A percentile compares a stretch with the other conserved stretches of the same genome.
These are phyloP conservation scores for Melanotaenia pygmaea DNA, from an alignment of 2,797 vertebrate species.

Conservation along the genomic window DNA sequence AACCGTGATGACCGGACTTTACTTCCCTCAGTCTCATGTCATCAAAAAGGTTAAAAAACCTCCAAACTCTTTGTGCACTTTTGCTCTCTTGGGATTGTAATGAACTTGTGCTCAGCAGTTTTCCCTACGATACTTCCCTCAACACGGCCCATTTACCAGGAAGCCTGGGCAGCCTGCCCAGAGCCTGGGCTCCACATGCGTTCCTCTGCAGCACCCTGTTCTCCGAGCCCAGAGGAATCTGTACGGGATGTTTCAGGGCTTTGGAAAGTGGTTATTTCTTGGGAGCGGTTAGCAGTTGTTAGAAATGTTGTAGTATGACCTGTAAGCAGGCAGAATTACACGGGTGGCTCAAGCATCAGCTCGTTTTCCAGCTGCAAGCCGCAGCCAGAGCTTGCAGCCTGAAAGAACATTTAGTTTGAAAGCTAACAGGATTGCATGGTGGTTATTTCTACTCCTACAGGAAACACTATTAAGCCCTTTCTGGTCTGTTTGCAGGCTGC, in stretches of 20 bases:
- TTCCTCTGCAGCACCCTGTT: slow-evolving; percentile 33
- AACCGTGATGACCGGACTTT: not conserved
- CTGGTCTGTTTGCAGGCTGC: slow-evolving; percentile 34
- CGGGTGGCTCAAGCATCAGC: not conserved
- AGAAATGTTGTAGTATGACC: slow-evolving; percentile 5
- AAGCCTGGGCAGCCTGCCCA: slow-evolving; percentile 18
- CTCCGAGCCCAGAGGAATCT: slow-evolving; percentile 30
- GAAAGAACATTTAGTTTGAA: slow-evolving; percentile 17
- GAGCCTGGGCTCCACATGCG: slow-evolving; percentile 37
- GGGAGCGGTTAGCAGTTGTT: not conserved
- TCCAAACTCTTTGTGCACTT: slow-evolving; percentile 25
- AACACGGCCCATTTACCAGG: slow-evolving; percentile 56
- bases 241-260: slow-evolving; percentile 19
- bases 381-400: slow-evolving; percentile 18
- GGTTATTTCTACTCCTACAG: slow-evolving; percentile 39
- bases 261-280: slow-evolving; percentile 14
- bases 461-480: slow-evolving; percentile 28
- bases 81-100: slow-evolving; percentile 36
- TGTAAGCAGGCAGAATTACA: not conserved
- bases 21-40: slow-evolving; percentile 5
- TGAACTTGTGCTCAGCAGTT: slow-evolving; percentile 55
- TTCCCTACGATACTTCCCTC: slow-evolving; percentile 31
- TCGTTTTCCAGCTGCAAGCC: not conserved
- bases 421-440: slow-evolving; percentile 21
- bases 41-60: slow-evolving; percentile 30